Conservation (phyloP, 2,888 invertebrate species). For the Dorcus hopei region DNA sequence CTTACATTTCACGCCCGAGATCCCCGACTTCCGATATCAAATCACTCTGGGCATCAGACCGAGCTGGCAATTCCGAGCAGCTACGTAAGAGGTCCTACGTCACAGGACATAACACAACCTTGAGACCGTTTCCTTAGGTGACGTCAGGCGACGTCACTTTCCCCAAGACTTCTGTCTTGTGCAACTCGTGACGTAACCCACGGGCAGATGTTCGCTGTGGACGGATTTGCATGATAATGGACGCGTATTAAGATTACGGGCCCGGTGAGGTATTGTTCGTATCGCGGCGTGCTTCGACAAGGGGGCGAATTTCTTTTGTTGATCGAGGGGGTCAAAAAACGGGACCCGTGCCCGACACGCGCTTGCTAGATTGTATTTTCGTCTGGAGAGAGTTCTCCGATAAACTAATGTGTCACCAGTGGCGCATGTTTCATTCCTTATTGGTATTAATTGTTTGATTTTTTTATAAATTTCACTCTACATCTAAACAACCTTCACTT, state of each 20-base stretch:
- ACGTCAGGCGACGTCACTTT: constrained; percentile 33
- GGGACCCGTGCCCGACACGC: constrained; percentile 49
- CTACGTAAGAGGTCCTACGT: constrained; percentile 38
- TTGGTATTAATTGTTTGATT: not conserved
- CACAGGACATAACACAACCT: constrained; percentile 46
- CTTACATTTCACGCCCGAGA: too few species aligned
- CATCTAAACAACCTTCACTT: too few species aligned
- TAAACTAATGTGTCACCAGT: constrained; percentile 39
- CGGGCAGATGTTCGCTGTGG: constrained; percentile 41
- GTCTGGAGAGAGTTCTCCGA: constrained; percentile 38
- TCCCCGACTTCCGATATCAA: not conserved
- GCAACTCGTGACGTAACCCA: constrained; percentile 22
- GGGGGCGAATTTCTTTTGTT: constrained; percentile 48
- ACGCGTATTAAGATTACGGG: constrained; percentile 46
- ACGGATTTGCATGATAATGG: constrained; percentile 47
- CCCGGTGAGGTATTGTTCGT: constrained; percentile 44
- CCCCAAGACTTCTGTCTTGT: constrained; percentile 26
- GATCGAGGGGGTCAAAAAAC: constrained; percentile 45
- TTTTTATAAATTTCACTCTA: too few species aligned
- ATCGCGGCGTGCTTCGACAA: constrained; percentile 35
- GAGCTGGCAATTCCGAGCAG: not conserved
- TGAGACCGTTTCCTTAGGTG: constrained; percentile 47
- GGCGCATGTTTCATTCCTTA: constrained; percentile 26
- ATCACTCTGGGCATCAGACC: not conserved
- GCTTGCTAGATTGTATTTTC: constrained; percentile 45